A percentile compares a stretch with the other conserved stretches of the same genome.
phyloP scores from a whole-genome alignment of 1,140 invertebrate genomes.

The Danaus melanippus region DNA sequence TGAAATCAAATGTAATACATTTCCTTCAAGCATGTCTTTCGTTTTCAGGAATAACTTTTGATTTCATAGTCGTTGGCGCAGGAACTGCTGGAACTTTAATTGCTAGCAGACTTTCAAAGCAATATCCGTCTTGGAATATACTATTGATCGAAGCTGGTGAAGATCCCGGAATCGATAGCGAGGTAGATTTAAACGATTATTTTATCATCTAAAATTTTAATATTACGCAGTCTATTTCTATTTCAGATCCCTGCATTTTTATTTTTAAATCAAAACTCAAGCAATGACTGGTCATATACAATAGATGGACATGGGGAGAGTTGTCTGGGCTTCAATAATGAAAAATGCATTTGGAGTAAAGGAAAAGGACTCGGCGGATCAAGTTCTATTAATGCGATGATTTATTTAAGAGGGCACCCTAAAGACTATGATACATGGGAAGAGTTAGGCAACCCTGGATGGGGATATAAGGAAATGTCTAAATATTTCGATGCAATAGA shows the following conservation, averaged over 20 bases:
- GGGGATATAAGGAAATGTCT: slow-evolving; percentile 78
- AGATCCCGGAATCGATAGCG: slow-evolving; percentile 67
- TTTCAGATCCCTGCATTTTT: slow-evolving; percentile 72
- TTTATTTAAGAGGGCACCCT: slow-evolving; percentile 81
- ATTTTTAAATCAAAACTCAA: slow-evolving; percentile 57
- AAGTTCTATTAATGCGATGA: slow-evolving; percentile 86
- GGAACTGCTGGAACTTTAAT: slow-evolving; percentile 79
- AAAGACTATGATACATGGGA: slow-evolving; percentile 79
- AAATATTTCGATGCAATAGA: slow-evolving; percentile 74
- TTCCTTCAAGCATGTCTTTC: no score
- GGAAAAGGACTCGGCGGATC: slow-evolving; percentile 84
- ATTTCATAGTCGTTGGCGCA: slow-evolving; percentile 77
- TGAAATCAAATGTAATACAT: no score
- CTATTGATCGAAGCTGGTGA: slow-evolving; percentile 78
- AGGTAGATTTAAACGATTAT: slow-evolving; percentile 35
- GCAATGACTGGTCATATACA: slow-evolving; percentile 78
- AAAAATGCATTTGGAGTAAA: slow-evolving; percentile 77
- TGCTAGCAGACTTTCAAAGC: slow-evolving; percentile 73
- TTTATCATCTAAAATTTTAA: background rate
- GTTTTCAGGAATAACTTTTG: slow-evolving; percentile 43
- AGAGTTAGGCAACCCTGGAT: slow-evolving; percentile 66
- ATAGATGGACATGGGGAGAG: slow-evolving; percentile 73
- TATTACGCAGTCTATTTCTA: slow-evolving; percentile 8
- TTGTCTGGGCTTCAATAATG: slow-evolving; percentile 69
- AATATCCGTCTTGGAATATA: slow-evolving; percentile 65